Evolutionary conservation across 1,140 invertebrate genomes (phyloP), one percentile per base, ranked within the genome.

Genomic region (Leptopilina boulardi): DNA sequence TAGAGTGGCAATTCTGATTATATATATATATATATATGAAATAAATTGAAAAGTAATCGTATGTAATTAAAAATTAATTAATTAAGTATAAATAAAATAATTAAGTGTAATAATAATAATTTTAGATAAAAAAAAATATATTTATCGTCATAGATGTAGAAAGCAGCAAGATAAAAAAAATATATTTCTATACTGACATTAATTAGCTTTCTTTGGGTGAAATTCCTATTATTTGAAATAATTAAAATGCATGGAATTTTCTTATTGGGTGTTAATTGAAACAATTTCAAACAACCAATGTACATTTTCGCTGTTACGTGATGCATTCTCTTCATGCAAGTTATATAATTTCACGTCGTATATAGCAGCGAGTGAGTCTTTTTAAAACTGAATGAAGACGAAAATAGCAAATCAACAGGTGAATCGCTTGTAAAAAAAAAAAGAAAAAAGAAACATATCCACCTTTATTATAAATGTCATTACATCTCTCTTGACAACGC

Each of bases 271-370:
- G 59, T n/a, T 66, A 66, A 66, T 34, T 66, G 59, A 66, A 66
- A 66, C 26, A 66, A 23, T 66, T 66, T 30, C 26, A 66, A 34
- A 30, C 59, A 66, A n/a, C 59, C 15, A 30, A 6, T 66, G 56
- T 59, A 59, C 21, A 34, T 66, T 66, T 66, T 34, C 59, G 59
- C 26, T 66, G 59, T 66, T 66, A 66, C 59, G 59, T 30, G 23
- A 66, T 30, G 59, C 59, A 66, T 66, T 66, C 59, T 66, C 11
- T 66, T 66, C 59, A 66, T 26, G 59, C 59, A 66, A 66, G 26
- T 66, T 66, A 30, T 30, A 5, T 66, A 66, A 66, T 66, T 15
- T 54, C 18, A 19, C 19, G 51, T 51, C n/a, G n/a, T 30, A 30
- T 38, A 38, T 18, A 51, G 2, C 18, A 30, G 2, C 1, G n/a